Evolutionary conservation across 2,888 invertebrate genomes (phyloP), one percentile per base, ranked within the genome.

Genomic region (Eubasilissa splendida): DNA sequence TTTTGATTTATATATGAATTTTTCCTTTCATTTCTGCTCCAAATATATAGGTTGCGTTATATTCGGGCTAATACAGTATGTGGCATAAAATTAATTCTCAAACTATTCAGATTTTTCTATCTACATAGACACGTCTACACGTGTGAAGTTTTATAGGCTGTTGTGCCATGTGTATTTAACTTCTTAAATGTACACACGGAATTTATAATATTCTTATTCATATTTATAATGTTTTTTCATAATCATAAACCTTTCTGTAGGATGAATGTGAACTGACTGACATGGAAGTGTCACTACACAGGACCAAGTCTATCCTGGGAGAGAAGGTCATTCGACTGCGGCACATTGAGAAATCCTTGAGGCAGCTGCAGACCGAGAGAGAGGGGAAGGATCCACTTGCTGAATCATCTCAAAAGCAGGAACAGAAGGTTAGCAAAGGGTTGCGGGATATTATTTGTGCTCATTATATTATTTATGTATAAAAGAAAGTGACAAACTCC

Each of bases 231-330:
- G 10, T 7, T n/a, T 53, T 73, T 8, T 54, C 8, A 42, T 42
- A 65, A 31, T 65, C n/a, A 65, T 65, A 65, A 10, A 65, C 71
- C 53, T 33, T 87, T 50, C 89, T 88, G 54, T 87, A 95, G 93
- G 96, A 96, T 87, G 95, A 96, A 87, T 94, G 95, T 82, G 96
- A 96, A 84, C 89, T 95, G 2, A 95, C 96, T 0, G 96, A 96
- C 86, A 93, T 96, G 91, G 96, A 96, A 87, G 95, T 96, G 82
- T 95, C 95, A 80, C 87, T 96, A 66, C 96, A 96, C 89, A 93
- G 96, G 0, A 96, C 96, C 2, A 92, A 95, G 1, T 95, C 95
- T 4, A 88, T 96, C 56, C 89, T 96, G 31, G 96, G 96, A 12
- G 96, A 96, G 87, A 96, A 96, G 87, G 95, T 96, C 76, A 96